Evolutionary conservation across 2,113 vertebrate species (phyloP).

Genomic region (Ciconia stormi): DNA sequence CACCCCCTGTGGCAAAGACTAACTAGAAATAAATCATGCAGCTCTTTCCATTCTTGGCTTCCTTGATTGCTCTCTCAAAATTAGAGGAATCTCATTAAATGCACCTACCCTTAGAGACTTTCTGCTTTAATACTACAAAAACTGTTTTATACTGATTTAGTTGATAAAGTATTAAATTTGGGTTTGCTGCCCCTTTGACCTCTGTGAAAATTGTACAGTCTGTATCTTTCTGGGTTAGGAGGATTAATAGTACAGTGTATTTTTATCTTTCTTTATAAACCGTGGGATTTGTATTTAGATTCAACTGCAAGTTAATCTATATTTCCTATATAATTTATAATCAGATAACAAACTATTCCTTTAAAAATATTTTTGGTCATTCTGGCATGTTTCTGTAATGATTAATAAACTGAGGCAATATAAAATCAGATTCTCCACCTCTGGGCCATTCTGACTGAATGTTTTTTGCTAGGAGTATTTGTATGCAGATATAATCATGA

Average conservation of each 20-base stretch:
- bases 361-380: neutral
- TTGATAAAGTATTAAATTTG: neutral
- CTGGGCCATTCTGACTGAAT: neutral
- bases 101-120: neutral
- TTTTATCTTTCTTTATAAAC: neutral
- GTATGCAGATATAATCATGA: neutral
- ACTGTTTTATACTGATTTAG: neutral
- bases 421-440: neutral
- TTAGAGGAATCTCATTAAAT: neutral
- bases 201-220: neutral
- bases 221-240: neutral
- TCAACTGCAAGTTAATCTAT: neutral
- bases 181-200: neutral
- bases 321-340: neutral
- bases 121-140: neutral
- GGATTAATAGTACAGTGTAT: neutral
- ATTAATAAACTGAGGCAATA: neutral
- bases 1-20: neutral
- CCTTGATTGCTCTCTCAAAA: neutral
- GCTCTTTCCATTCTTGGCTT: neutral
- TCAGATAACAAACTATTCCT: neutral
- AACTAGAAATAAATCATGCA: neutral
- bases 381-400: neutral
- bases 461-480: neutral
- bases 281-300: neutral